phyloP scores from a whole-genome alignment of 2,888 invertebrate species.

The Sinhomidia bicolor region DNA sequence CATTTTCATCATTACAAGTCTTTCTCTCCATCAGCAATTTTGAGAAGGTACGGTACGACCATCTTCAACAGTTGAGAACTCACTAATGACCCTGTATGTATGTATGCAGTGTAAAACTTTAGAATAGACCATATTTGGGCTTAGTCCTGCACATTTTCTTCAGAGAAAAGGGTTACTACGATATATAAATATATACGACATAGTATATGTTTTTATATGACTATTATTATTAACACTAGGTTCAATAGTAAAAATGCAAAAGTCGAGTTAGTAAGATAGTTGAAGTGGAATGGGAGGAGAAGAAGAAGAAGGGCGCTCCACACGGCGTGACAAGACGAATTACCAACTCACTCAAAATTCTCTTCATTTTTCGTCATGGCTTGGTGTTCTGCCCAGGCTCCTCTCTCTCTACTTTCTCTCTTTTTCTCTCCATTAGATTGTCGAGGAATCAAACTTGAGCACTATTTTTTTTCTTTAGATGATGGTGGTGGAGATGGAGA shows the following conservation, averaged over 20 bases:
- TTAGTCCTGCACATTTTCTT: too few relatives aligned
- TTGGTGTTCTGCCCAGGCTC: background rate
- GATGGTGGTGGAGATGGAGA: conserved; percentile 53
- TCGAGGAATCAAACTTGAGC: conserved; percentile 64
- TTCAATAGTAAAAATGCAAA: background rate
- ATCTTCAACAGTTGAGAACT: too few relatives aligned
- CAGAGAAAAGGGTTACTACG: background rate
- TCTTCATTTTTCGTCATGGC: conserved; percentile 41
- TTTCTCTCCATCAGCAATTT: too few relatives aligned
- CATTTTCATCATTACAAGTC: too few relatives aligned
- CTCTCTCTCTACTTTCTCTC: too few relatives aligned
- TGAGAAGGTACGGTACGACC: too few relatives aligned
- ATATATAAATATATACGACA: background rate
- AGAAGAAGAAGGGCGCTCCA: conserved; percentile 53
- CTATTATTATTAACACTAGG: background rate
- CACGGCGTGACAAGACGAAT: conserved; percentile 72
- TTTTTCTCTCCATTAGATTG: conserved; percentile 60
- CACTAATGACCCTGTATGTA: too few relatives aligned
- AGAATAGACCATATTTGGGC: too few relatives aligned
- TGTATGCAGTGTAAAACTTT: too few relatives aligned
- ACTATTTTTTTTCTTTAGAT: conserved; percentile 39
- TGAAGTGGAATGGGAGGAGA: conserved; percentile 18
- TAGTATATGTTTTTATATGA: background rate
- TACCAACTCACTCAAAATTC: conserved; percentile 66
- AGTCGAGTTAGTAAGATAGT: background rate